Evolutionary conservation across 2,888 invertebrate species (phyloP).

Genomic region (Candidula unifasciata): DNA sequence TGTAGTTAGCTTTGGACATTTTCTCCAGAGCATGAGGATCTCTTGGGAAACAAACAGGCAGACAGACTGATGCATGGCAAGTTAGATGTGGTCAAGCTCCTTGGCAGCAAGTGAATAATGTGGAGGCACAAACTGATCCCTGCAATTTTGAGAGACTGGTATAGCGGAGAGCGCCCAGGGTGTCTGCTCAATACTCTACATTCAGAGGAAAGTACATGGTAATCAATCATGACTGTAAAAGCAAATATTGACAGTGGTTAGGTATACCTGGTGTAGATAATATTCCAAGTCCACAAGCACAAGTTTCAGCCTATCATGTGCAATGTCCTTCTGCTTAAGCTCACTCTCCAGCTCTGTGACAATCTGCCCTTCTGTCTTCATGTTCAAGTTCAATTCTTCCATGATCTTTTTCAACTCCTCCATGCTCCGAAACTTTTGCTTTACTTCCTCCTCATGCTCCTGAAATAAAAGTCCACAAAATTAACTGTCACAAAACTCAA

Average conservation of each 20-base stretch:
- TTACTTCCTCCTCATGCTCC: slow-evolving; percentile 56
- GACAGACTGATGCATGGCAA: too few species aligned
- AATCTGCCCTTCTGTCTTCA: slow-evolving; percentile 85
- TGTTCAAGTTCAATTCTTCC: slow-evolving; percentile 81
- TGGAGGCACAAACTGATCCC: too few species aligned
- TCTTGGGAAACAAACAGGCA: too few species aligned
- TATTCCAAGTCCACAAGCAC: slow-evolving; percentile 84
- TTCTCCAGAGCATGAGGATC: too few species aligned
- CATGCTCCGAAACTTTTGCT: slow-evolving; percentile 67
- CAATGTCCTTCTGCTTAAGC: slow-evolving; percentile 76
- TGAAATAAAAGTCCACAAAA: slow-evolving; percentile 4
- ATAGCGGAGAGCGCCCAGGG: too few species aligned
- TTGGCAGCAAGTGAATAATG: too few species aligned
- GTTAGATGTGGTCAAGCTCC: too few species aligned
- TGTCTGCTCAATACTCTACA: too few species aligned
- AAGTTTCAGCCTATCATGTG: slow-evolving; percentile 77
- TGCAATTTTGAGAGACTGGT: too few species aligned
- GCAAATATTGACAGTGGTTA: neutral
- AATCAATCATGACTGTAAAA: neutral
- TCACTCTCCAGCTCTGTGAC: slow-evolving; percentile 81
- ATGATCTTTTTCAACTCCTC: slow-evolving; percentile 84
- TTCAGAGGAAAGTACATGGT: too few species aligned
- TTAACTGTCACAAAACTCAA: neutral
- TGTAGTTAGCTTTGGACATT: too few species aligned
- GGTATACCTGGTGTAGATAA: slow-evolving; percentile 83